Evolutionary conservation across 2,797 vertebrate species (phyloP).

Genomic region (Aulostomus chinensis): DNA sequence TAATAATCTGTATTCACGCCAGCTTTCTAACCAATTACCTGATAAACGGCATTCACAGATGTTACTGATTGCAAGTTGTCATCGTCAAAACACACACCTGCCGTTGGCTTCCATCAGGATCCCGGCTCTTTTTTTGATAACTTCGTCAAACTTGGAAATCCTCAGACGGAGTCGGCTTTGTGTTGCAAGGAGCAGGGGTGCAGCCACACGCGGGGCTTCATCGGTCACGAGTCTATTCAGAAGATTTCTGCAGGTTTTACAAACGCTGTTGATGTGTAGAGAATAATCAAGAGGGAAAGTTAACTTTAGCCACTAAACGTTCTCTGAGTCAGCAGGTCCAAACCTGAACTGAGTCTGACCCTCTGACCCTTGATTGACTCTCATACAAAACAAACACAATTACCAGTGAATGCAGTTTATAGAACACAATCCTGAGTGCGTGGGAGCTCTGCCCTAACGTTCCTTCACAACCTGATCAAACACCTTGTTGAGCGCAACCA

Average conservation of each 20-base stretch:
- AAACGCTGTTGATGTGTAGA: conserved; percentile 3
- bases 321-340: not conserved
- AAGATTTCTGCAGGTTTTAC: conserved; percentile 2
- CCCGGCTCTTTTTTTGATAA: conserved; percentile 11
- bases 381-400: not conserved
- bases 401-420: too few species aligned
- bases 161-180: conserved; percentile 21
- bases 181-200: conserved; percentile 22
- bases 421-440: too few species aligned
- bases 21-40: not conserved
- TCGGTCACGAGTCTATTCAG: conserved; percentile 5
- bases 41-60: not conserved
- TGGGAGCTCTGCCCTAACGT: too few species aligned
- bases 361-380: too few species aligned
- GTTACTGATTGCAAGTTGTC: too few species aligned
- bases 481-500: too few species aligned
- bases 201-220: not conserved
- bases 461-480: too few species aligned
- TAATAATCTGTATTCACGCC: not conserved
- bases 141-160: conserved; percentile 26
- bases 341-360: not conserved
- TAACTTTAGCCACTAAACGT: not conserved
- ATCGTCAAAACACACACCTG: too few species aligned
- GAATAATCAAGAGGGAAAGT: not conserved
- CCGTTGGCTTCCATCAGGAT: conserved; percentile 8